Evolutionary conservation across 2,888 invertebrate genomes (phyloP).

Genomic region (Rugalucina vietnamica): DNA sequence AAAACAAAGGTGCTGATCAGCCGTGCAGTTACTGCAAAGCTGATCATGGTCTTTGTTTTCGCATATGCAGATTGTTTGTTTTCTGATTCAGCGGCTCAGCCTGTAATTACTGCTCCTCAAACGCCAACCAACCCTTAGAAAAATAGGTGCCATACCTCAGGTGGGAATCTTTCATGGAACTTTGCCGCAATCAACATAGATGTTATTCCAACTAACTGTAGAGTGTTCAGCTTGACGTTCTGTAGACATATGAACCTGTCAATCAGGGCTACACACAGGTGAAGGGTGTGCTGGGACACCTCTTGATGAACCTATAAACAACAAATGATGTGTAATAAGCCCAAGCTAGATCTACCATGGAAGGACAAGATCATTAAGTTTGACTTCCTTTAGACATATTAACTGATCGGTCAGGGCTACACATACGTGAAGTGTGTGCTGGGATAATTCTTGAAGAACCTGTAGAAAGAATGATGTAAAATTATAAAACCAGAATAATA

Average conservation of each 20-base stretch:
- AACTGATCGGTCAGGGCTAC: conserved; percentile 72
- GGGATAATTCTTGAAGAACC: conserved; percentile 73
- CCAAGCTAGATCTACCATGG: too few species aligned
- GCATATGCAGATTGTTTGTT: too few species aligned
- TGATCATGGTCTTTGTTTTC: too few species aligned
- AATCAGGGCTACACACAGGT: conserved; percentile 71
- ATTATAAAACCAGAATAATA: too few species aligned
- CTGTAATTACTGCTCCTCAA: too few species aligned
- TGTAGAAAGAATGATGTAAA: too few species aligned
- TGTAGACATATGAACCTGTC: conserved; percentile 68
- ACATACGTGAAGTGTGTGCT: conserved; percentile 73
- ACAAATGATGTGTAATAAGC: too few species aligned
- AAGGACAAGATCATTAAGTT: conserved; percentile 59
- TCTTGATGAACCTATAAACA: conserved; percentile 73
- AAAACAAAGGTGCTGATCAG: too few species aligned
- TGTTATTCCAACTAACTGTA: conserved; percentile 77
- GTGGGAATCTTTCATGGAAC: conserved; percentile 74
- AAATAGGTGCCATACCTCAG: too few species aligned
- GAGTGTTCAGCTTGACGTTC: conserved; percentile 52
- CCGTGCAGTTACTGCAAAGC: too few species aligned
- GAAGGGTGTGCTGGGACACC: conserved; percentile 72
- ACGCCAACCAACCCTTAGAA: too few species aligned
- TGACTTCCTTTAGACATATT: conserved; percentile 55
- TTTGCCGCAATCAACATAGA: conserved; percentile 76
- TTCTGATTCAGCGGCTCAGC: too few species aligned